Evolutionary conservation across 37 sponge, comb jelly and placozoan genomes (phyloP).

Genomic region (Halichondria panicea): DNA sequence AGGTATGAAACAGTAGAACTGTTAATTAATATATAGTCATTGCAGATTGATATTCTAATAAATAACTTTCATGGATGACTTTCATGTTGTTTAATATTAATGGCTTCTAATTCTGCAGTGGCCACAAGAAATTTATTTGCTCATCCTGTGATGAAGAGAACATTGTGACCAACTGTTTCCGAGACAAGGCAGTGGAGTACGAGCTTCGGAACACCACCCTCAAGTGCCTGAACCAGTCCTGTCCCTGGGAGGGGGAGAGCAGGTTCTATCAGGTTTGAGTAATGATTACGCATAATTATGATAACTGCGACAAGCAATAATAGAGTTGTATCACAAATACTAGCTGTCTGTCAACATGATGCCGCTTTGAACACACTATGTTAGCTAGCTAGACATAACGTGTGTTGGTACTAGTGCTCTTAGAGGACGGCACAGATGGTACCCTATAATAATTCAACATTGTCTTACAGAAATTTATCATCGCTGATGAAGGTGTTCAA

Average conservation of each 20-base stretch:
- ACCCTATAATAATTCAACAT: too few species aligned
- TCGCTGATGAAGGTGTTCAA: too few species aligned
- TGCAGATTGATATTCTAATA: too few species aligned
- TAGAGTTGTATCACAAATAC: not conserved
- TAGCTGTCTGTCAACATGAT: not conserved
- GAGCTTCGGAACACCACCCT: constrained; percentile 42
- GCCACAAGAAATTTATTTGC: not conserved
- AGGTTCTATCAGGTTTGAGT: constrained; percentile 33
- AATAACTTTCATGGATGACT: too few species aligned
- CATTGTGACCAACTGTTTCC: constrained; percentile 36
- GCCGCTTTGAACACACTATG: too few species aligned
- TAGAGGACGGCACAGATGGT: too few species aligned
- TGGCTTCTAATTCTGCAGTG: not conserved
- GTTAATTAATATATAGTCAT: too few species aligned
- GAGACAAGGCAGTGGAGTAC: constrained; percentile 63
- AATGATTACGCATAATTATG: not conserved
- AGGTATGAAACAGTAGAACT: too few species aligned
- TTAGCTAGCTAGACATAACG: too few species aligned
- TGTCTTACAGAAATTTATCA: too few species aligned
- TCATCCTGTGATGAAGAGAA: not conserved
- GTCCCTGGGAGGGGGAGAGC: constrained; percentile 69
- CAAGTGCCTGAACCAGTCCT: constrained; percentile 40
- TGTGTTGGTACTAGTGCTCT: too few species aligned
- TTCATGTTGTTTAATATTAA: too few species aligned
- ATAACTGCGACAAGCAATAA: not conserved